These are phyloP conservation scores for Alentia gelatinosa DNA, from an alignment of 2,888 invertebrate species.

Conservation along the genomic window DNA sequence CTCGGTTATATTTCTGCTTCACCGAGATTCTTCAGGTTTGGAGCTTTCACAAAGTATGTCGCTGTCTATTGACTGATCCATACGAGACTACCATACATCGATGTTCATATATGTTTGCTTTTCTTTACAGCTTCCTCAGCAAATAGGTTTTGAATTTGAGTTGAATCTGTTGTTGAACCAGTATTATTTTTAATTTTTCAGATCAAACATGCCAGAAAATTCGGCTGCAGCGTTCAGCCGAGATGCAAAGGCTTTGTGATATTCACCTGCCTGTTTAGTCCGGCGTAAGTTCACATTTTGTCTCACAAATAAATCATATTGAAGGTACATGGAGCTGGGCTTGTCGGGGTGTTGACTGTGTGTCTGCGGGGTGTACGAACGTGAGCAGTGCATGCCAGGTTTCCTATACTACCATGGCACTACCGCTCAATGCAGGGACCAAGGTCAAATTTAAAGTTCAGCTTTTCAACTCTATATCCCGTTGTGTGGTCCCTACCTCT, in stretches of 20 bases:
- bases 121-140: too few relatives aligned
- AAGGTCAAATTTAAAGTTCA: constrained; percentile 20
- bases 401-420: background rate
- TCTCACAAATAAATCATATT: background rate
- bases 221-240: constrained; percentile 63
- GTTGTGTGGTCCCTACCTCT: background rate
- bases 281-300: constrained; percentile 54
- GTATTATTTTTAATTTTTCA: constrained; percentile 47
- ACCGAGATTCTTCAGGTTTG: too few relatives aligned
- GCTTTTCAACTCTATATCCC: background rate
- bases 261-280: constrained; percentile 61
- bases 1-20: too few relatives aligned
- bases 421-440: background rate
- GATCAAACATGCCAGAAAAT: constrained; percentile 56
- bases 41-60: too few relatives aligned
- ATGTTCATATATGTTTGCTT: too few relatives aligned
- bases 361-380: background rate
- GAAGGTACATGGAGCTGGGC: background rate
- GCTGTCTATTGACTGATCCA: too few relatives aligned
- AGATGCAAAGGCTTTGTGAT: constrained; percentile 58
- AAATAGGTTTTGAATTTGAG: too few relatives aligned
- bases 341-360: background rate
- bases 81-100: too few relatives aligned
- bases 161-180: too few relatives aligned
- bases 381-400: background rate